These are phyloP conservation scores for Micrastur ruficollis DNA, from an alignment of 2,797 vertebrate species.

Conservation along the genomic window DNA sequence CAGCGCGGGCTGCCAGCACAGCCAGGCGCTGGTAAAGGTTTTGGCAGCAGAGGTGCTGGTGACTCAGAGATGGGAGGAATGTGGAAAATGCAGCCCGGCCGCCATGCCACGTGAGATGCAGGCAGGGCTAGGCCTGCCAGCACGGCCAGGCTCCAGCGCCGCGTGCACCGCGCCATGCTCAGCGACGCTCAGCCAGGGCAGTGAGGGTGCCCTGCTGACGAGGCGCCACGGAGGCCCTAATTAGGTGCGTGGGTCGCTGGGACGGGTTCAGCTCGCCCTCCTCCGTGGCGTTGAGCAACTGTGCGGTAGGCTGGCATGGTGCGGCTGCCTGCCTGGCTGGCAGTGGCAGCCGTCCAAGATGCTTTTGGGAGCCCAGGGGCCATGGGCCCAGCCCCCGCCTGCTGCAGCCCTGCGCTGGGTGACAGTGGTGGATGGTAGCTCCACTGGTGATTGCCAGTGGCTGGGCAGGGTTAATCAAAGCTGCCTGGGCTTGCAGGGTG, in stretches of 20 bases:
- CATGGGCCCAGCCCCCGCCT: background rate
- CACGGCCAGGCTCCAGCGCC: background rate
- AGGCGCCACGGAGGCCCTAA: background rate
- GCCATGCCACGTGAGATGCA: background rate
- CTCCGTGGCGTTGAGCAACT: background rate
- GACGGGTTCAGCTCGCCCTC: background rate
- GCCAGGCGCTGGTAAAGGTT: background rate
- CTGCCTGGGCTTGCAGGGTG: background rate
- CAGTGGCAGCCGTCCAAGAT: rapidly evolving
- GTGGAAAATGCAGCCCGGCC: constrained; percentile 43
- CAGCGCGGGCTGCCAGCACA: background rate
- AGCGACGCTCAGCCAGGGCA: background rate
- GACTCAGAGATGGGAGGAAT: constrained; percentile 46
- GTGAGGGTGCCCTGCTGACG: constrained; percentile 14
- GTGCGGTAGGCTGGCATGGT: background rate
- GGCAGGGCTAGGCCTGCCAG: constrained; percentile 44
- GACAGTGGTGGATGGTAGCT: background rate
- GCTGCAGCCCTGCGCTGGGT: background rate
- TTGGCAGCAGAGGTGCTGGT: background rate
- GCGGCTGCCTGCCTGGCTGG: background rate
- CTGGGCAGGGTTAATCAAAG: background rate
- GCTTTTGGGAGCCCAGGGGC: background rate
- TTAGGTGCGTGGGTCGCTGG: background rate
- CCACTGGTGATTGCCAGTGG: rapidly evolving
- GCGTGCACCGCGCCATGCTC: background rate